A percentile compares a stretch with the other conserved stretches of the same genome.
Evolutionary conservation across 2,888 invertebrate genomes (phyloP).

Genomic region (Galerucella calmariensis): DNA sequence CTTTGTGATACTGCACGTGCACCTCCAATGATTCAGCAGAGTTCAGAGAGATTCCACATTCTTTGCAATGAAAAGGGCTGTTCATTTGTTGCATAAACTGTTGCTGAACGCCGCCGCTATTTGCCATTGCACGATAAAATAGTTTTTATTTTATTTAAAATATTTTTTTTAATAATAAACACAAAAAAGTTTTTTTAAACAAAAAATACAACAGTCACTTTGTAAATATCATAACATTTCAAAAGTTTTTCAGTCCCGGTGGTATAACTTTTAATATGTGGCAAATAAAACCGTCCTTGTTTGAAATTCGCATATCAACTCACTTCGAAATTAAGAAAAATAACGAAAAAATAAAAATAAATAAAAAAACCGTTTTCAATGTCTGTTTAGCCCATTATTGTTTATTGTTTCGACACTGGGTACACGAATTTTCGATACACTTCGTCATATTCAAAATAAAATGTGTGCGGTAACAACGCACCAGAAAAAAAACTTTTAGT

Average conservation of each 20-base stretch:
- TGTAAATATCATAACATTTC: constrained; percentile 65
- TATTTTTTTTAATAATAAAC: constrained; percentile 45
- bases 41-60: constrained; percentile 81
- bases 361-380: constrained; percentile 52
- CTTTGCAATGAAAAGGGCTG: constrained; percentile 77
- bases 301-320: constrained; percentile 51
- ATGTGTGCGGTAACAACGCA: constrained; percentile 36
- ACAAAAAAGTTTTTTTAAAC: constrained; percentile 57
- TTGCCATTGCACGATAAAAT: constrained; percentile 58
- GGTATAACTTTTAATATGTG: constrained; percentile 48
- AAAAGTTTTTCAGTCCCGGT: constrained; percentile 59
- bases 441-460: constrained; percentile 28
- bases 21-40: constrained; percentile 82
- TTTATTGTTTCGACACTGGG: constrained; percentile 39
- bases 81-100: constrained; percentile 61
- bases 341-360: constrained; percentile 55
- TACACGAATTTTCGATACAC: constrained; percentile 38
- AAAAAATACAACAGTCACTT: constrained; percentile 64
- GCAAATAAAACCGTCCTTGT: constrained; percentile 50
- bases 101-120: constrained; percentile 56
- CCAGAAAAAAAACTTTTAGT: constrained; percentile 35
- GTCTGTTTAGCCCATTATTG: constrained; percentile 60
- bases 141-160: constrained; percentile 32
- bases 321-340: constrained; percentile 47
- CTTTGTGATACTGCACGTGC: constrained; percentile 81